Conservation (phyloP, 2,888 invertebrate species). For the Euplexia lucipara region DNA sequence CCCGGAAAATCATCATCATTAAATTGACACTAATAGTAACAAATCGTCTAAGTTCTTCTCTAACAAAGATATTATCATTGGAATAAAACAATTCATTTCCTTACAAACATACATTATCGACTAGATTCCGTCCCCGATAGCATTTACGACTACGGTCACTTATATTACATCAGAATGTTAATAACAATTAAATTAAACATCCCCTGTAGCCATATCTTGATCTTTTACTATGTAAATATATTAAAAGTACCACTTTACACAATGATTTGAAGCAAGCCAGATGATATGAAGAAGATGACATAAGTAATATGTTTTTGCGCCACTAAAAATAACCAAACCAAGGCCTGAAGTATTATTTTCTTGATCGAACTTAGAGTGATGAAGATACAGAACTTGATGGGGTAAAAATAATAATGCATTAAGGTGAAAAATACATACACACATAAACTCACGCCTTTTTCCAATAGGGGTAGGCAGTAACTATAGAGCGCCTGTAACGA, state of each 20-base stretch:
- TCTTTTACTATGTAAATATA: slow-evolving; percentile 30
- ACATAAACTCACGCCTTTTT: too few species aligned
- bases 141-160: slow-evolving; percentile 35
- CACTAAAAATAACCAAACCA: too few species aligned
- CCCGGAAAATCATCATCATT: not conserved
- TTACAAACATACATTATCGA: slow-evolving; percentile 33
- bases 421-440: too few species aligned
- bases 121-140: slow-evolving; percentile 50
- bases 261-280: not conserved
- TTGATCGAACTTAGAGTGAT: too few species aligned
- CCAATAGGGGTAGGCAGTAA: too few species aligned
- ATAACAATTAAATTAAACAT: slow-evolving; percentile 66
- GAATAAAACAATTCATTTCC: slow-evolving; percentile 34
- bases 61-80: slow-evolving; percentile 28
- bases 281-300: too few species aligned
- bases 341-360: too few species aligned
- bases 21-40: slow-evolving; percentile 1
- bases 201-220: slow-evolving; percentile 55
- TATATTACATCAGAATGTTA: slow-evolving; percentile 60
- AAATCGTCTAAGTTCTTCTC: slow-evolving; percentile 23
- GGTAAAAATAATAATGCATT: too few species aligned
- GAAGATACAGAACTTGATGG: too few species aligned
- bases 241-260: slow-evolving; percentile 42
- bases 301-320: too few species aligned
- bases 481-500: too few species aligned